Conservation (phyloP, 2,888 invertebrate genomes). For the Dione vanillae region DNA sequence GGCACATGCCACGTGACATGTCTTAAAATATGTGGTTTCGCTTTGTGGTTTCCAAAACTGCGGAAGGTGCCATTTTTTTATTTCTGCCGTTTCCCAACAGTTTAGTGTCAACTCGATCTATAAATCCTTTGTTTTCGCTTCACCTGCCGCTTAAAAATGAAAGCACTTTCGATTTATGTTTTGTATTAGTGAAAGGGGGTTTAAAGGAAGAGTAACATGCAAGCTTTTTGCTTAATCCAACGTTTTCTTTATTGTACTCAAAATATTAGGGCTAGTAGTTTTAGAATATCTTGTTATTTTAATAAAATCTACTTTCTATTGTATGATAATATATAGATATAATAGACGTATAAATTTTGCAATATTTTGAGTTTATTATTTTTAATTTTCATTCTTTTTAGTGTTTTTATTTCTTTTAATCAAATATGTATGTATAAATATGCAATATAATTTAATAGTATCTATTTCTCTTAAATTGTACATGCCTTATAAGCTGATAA, state of each 20-base stretch:
- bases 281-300: too few relatives aligned
- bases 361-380: too few relatives aligned
- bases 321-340: too few relatives aligned
- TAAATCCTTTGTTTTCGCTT: slow-evolving; percentile 66
- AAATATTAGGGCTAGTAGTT: not conserved
- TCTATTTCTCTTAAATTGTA: too few relatives aligned
- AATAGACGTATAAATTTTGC: too few relatives aligned
- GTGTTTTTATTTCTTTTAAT: too few relatives aligned
- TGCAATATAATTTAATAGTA: too few relatives aligned
- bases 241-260: not conserved
- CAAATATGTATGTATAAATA: too few relatives aligned
- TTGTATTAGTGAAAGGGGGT: slow-evolving; percentile 44
- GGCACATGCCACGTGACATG: slow-evolving; percentile 69
- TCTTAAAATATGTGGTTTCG: slow-evolving; percentile 72
- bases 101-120: slow-evolving; percentile 71
- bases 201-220: slow-evolving; percentile 34
- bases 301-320: too few relatives aligned
- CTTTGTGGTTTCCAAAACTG: slow-evolving; percentile 72
- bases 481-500: too few relatives aligned
- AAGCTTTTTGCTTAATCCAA: slow-evolving; percentile 1
- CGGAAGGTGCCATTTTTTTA: slow-evolving; percentile 56
- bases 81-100: slow-evolving; percentile 55
- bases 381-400: too few relatives aligned
- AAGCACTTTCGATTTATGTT: slow-evolving; percentile 40
- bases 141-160: slow-evolving; percentile 60